Evolutionary conservation across 2,888 invertebrate species (phyloP).

Genomic region (Acleris laterana): DNA sequence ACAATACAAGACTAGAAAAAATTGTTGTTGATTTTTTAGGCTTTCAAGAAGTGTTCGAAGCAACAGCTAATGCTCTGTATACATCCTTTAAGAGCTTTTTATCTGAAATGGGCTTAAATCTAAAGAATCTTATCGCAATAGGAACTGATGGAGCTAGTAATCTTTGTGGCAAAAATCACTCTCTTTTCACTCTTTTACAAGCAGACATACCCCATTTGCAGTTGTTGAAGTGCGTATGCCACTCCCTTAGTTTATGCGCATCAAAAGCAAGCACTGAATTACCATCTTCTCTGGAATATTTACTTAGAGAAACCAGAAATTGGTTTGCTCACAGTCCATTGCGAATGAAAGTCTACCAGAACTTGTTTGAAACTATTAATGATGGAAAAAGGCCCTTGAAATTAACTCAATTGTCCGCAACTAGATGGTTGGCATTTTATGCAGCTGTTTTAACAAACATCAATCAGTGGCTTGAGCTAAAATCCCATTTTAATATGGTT

Average conservation of each 20-base stretch:
- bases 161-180: constrained; percentile 36
- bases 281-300: constrained; percentile 36
- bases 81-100: constrained; percentile 26
- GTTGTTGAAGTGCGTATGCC: constrained; percentile 36
- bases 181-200: constrained; percentile 36
- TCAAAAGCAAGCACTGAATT: constrained; percentile 26
- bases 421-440: background rate
- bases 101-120: constrained; percentile 17
- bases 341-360: too few relatives aligned
- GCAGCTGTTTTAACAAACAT: constrained; percentile 35
- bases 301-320: constrained; percentile 42
- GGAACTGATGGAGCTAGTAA: constrained; percentile 40
- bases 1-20: constrained; percentile 22
- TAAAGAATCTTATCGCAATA: constrained; percentile 39
- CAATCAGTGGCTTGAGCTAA: constrained; percentile 39
- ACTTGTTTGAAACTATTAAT: constrained; percentile 2
- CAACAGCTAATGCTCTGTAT: constrained; percentile 26
- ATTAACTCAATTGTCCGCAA: constrained; percentile 17
- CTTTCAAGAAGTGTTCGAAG: constrained; percentile 28
- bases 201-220: constrained; percentile 37
- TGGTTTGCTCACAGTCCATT: constrained; percentile 3
- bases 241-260: constrained; percentile 21
- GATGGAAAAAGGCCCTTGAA: constrained; percentile 3
- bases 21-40: constrained; percentile 27
- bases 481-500: constrained; percentile 38